Percentiles rank a stretch among this genome's conserved stretches.
phyloP scores from a whole-genome alignment of 2,888 invertebrate genomes.

The Ichneumoninae sp. region DNA sequence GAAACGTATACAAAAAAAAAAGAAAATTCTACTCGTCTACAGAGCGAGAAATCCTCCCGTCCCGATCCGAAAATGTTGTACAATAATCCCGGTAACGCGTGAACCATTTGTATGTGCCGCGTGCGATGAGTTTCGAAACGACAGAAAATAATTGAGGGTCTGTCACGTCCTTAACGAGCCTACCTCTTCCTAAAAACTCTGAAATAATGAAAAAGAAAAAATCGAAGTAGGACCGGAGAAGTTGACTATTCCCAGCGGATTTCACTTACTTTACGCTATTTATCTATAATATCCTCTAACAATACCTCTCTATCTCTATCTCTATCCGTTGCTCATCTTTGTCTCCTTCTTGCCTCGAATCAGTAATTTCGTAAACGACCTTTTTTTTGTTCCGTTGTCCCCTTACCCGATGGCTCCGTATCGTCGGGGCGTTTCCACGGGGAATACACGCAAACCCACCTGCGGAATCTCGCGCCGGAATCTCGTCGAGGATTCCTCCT shows the following conservation, averaged over 20 bases:
- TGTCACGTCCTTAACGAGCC: conserved; percentile 5
- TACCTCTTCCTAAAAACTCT: not conserved
- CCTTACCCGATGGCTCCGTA: not conserved
- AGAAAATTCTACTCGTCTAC: conserved; percentile 56
- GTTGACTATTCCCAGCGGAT: conserved; percentile 20
- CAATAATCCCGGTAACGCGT: conserved; percentile 37
- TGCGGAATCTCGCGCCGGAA: not conserved
- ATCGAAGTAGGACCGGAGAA: conserved; percentile 16
- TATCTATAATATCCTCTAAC: conserved; percentile 2
- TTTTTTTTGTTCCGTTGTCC: not conserved
- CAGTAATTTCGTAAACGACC: no score
- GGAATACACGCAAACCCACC: conserved; percentile 1
- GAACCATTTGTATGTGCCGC: conserved; percentile 3
- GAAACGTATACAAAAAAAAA: conserved; percentile 31
- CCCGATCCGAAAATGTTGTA: conserved; percentile 61
- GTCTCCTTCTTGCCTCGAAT: conserved; percentile 8
- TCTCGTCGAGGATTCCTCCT: not conserved
- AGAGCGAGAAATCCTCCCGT: conserved; percentile 57
- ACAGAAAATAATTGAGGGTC: conserved; percentile 24
- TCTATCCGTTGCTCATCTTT: conserved; percentile 10
- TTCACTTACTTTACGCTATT: conserved; percentile 28
- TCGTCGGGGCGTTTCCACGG: not conserved
- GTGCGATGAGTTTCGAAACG: conserved; percentile 19
- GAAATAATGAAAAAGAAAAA: conserved; percentile 14
- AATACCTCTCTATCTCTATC: not conserved